Evolutionary conservation across 2,888 invertebrate genomes (phyloP).

Genomic region (Cephus pulcher): DNA sequence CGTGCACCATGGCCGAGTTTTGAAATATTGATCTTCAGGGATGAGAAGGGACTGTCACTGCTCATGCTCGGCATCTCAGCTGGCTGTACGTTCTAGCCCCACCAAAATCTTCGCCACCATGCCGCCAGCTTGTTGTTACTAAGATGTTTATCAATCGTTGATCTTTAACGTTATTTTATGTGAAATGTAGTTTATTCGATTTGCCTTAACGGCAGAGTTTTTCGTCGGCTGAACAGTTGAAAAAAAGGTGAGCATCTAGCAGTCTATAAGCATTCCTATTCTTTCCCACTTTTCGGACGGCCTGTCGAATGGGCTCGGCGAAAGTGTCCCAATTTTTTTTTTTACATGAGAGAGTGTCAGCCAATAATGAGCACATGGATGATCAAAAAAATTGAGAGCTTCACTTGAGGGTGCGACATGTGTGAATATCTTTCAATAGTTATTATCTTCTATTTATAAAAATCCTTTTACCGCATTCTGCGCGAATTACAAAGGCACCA

Average conservation of each 20-base stretch:
- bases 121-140: constrained; percentile 53
- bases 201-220: constrained; percentile 55
- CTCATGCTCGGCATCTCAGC: constrained; percentile 43
- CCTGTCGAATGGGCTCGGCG: neutral
- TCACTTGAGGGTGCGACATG: neutral
- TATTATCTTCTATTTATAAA: neutral
- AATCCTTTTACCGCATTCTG: neutral
- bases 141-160: constrained; percentile 56
- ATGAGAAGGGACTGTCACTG: constrained; percentile 28
- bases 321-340: neutral
- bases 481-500: neutral
- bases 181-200: constrained; percentile 58
- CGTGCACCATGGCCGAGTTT: constrained; percentile 13
- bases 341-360: neutral
- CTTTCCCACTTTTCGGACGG: neutral
- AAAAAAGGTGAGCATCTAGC: constrained; percentile 47
- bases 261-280: neutral
- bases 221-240: constrained; percentile 41
- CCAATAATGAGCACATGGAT: neutral
- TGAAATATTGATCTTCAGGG: constrained; percentile 44
- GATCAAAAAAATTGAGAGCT: neutral
- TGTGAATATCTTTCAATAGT: neutral
- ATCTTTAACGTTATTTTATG: constrained; percentile 50
- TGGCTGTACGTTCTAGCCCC: constrained; percentile 31
- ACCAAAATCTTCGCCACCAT: constrained; percentile 49